Percentiles rank a stretch among this genome's conserved stretches.
phyloP scores from a whole-genome alignment of 1,140 invertebrate genomes.

The Hydropsyche tenuis region DNA sequence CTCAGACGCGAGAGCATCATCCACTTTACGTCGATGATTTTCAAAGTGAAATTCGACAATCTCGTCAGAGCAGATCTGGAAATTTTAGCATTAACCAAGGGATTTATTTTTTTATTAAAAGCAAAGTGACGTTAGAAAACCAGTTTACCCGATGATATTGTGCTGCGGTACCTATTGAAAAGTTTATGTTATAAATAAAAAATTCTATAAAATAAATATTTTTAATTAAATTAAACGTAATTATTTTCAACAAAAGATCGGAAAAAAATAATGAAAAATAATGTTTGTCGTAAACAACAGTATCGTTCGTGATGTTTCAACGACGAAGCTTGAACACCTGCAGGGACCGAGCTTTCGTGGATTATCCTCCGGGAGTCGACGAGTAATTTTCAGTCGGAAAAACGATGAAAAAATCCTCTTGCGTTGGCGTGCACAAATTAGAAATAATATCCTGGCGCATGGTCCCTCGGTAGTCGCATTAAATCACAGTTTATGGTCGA shows the following conservation, averaged over 20 bases:
- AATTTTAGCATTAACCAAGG: neutral
- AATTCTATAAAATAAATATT: too few species aligned
- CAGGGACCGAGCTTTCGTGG: neutral
- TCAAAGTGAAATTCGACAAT: too few species aligned
- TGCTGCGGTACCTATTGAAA: too few species aligned
- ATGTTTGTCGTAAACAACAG: too few species aligned
- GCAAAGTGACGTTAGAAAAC: too few species aligned
- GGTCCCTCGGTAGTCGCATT: conserved; percentile 39
- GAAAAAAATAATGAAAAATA: too few species aligned
- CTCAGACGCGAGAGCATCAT: neutral
- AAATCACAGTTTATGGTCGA: conserved; percentile 42
- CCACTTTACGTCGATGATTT: too few species aligned
- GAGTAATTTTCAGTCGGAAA: conserved; percentile 11
- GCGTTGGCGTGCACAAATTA: conserved; percentile 41
- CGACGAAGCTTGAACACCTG: conserved; percentile 8
- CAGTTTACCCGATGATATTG: too few species aligned
- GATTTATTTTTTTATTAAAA: conserved; percentile 1
- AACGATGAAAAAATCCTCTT: neutral
- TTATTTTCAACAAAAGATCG: too few species aligned
- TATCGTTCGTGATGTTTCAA: too few species aligned
- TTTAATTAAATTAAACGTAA: too few species aligned
- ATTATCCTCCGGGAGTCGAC: neutral
- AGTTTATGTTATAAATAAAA: too few species aligned
- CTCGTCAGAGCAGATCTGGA: neutral
- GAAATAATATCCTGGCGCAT: conserved; percentile 42